phyloP scores from a whole-genome alignment of 92 coral and sea anemone species.

The Phenganax stokvisi region DNA sequence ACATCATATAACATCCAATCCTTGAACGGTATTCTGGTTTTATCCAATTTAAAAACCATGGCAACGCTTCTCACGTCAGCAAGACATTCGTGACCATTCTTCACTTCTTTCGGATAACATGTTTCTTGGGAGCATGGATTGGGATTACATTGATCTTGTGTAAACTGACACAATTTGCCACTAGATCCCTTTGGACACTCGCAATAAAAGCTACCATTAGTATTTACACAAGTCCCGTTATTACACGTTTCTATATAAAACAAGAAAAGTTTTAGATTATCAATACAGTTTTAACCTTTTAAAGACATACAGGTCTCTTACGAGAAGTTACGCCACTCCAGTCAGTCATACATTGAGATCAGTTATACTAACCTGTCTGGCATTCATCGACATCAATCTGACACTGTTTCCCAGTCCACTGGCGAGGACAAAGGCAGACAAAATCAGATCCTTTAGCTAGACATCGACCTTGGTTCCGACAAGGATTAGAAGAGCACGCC shows the following conservation, averaged over 20 bases:
- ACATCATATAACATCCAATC: conserved; percentile 49
- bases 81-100: conserved; percentile 54
- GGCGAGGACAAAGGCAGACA: conserved; percentile 65
- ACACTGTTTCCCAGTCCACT: conserved; percentile 86
- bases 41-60: conserved; percentile 41
- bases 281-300: neutral
- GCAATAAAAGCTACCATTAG: conserved; percentile 61
- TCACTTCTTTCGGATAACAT: conserved; percentile 56
- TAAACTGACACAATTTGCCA: conserved; percentile 65
- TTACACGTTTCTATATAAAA: conserved; percentile 56
- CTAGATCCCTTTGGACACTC: conserved; percentile 47
- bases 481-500: conserved; percentile 71
- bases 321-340: neutral
- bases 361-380: conserved; percentile 50
- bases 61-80: conserved; percentile 35
- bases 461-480: conserved; percentile 66
- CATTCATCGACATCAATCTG: conserved; percentile 73
- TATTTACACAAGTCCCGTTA: conserved; percentile 57
- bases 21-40: conserved; percentile 26
- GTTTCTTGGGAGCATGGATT: conserved; percentile 49
- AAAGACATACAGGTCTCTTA: neutral
- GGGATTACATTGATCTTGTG: conserved; percentile 44
- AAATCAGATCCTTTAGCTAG: conserved; percentile 43
- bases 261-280: neutral
- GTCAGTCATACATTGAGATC: neutral